Conservation (phyloP, 2,797 vertebrate genomes). For the Limnodromus scolopaceus region DNA sequence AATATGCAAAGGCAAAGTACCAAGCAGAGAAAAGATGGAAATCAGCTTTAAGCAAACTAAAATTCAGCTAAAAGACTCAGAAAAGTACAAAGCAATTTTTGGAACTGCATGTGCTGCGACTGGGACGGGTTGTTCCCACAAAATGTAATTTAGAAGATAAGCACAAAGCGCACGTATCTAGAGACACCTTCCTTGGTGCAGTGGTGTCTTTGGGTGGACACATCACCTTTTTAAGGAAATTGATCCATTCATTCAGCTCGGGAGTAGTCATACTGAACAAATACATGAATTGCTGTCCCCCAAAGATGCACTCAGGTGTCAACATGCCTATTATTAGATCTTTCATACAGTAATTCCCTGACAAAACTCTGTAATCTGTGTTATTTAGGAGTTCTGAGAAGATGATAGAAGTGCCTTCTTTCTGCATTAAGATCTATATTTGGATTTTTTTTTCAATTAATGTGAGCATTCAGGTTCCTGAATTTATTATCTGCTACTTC, state of each 20-base stretch:
- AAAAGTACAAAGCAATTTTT: not conserved
- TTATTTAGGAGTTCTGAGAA: not conserved
- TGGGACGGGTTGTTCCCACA: not conserved
- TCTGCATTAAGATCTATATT: not conserved
- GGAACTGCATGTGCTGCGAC: not conserved
- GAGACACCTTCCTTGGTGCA: not conserved
- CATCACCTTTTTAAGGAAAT: not conserved
- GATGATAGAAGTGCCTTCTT: not conserved
- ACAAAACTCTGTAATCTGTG: not conserved
- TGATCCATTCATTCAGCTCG: not conserved
- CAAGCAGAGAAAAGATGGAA: not conserved
- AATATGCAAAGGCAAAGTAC: not conserved
- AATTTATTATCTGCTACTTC: conserved; percentile 31
- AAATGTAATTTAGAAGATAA: not conserved
- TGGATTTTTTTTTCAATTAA: not conserved
- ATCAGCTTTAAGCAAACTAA: not conserved
- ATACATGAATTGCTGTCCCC: not conserved
- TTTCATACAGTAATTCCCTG: not conserved
- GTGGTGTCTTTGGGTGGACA: not conserved
- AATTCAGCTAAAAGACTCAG: not conserved
- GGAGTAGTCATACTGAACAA: not conserved
- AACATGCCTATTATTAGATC: not conserved
- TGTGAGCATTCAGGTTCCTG: not conserved
- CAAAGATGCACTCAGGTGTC: not conserved
- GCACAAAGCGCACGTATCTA: accelerated